These are phyloP conservation scores for Copidosoma floridanum DNA, from an alignment of 1,140 invertebrate genomes.

Conservation along the genomic window DNA sequence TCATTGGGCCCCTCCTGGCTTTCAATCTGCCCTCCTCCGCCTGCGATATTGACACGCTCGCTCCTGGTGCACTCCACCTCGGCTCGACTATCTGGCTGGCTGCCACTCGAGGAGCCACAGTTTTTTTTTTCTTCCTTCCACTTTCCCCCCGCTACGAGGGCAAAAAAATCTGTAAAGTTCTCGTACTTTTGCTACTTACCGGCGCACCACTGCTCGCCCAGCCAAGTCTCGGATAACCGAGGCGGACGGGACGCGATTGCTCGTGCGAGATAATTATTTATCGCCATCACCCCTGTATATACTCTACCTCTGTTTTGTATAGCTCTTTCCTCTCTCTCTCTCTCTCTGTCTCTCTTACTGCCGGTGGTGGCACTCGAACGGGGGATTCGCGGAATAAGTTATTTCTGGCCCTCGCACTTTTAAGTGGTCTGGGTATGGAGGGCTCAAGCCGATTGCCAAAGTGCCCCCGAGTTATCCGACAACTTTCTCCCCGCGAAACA, in stretches of 20 bases:
- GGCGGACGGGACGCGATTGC: slow-evolving; percentile 5
- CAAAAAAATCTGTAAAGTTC: not conserved
- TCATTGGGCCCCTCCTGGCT: not conserved
- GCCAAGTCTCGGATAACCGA: not conserved
- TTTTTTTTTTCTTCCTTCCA: not conserved
- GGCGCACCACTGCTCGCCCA: not conserved
- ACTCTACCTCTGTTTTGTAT: no score
- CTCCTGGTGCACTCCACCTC: no score
- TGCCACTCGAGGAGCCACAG: slow-evolving; percentile 1
- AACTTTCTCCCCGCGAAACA: no score
- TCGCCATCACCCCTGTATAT: not conserved
- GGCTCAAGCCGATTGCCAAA: no score
- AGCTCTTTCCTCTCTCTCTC: no score
- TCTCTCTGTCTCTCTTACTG: no score
- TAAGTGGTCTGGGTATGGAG: no score
- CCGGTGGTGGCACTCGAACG: no score
- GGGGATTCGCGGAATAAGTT: no score
- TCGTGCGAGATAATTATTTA: slow-evolving; percentile 18
- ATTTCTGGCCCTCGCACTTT: no score
- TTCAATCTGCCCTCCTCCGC: not conserved
- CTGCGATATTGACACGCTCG: slow-evolving; percentile 11
- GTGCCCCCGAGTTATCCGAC: no score
- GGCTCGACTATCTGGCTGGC: not conserved
- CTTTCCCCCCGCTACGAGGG: not conserved
- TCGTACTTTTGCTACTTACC: no score